Evolutionary conservation across 2,888 invertebrate genomes (phyloP), one percentile per base, ranked within the genome.

Genomic region (Allophyes oxyacanthae): DNA sequence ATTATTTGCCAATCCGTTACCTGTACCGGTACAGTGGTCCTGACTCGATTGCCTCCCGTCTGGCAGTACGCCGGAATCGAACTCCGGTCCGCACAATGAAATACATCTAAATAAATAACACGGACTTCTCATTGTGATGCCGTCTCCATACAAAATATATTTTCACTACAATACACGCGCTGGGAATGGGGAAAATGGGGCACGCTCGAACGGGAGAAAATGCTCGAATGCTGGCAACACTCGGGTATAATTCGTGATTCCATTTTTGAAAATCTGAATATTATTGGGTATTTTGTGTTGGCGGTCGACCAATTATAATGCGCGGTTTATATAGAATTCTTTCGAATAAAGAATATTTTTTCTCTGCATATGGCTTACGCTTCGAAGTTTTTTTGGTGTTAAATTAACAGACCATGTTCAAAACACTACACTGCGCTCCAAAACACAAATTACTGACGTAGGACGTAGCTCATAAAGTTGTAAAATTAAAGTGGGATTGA

Each of bases 51-150:
- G 89, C 87, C 82, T 87, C 82, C 85, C 86, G 85, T 84, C 87
- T 86, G 80, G 81, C 79, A 78, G 75, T 67, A 72, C 77, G 63
- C 70, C 78, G 83, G 86, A 87, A 86, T 88, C 86, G 86, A 87
- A 87, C 85, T 82, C 79, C 74, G 69, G 75, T 77, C 74, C 76
- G 66, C 81, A 85, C 90, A 90, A 89, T 85, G 81, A 86, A 86
- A 88, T 90, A 90, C 88, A 88, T 90, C 87, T 89, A 90, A 91
- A 91, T 90, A 91, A 92, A 92, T 91, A 92, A 90, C 89, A 84
- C 81, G 86, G 87, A 86, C 88, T 84, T 79, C 85, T 71, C 84
- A 89, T 91, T 91, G 90, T 91, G 75, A 86, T 83, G 81, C 85
- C 79, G 81, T 75, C 79, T 86, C 83, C 87, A 86, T 87, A 90